These are phyloP conservation scores for Hypomecis punctinalis DNA, from an alignment of 2,888 invertebrate species.

Conservation along the genomic window DNA sequence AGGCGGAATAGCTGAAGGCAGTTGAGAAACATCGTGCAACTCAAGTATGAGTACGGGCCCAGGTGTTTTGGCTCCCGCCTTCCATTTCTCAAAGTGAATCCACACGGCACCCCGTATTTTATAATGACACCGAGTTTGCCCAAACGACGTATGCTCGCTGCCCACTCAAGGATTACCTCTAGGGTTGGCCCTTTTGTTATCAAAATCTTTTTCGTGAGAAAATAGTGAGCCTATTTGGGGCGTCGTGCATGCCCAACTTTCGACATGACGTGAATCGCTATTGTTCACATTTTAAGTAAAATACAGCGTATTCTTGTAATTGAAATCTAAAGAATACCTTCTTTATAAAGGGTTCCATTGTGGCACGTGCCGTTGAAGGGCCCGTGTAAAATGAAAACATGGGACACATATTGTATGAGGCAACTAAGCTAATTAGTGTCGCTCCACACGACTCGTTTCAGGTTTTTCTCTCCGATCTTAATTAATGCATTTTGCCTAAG, in stretches of 20 bases:
- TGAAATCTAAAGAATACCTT: conserved; percentile 7
- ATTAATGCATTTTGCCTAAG: conserved; percentile 72
- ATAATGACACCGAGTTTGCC: conserved; percentile 79
- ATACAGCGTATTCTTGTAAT: conserved; percentile 2
- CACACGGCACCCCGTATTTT: conserved; percentile 77
- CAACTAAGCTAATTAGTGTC: conserved; percentile 63
- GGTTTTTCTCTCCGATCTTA: conserved; percentile 66
- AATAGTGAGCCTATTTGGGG: conserved; percentile 40
- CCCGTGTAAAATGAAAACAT: conserved; percentile 30
- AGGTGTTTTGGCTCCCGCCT: conserved; percentile 72
- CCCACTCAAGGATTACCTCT: conserved; percentile 76
- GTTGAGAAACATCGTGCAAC: conserved; percentile 48
- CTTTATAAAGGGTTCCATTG: not conserved
- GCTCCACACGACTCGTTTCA: conserved; percentile 57
- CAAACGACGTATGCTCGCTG: conserved; percentile 77
- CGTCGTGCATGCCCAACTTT: conserved; percentile 29
- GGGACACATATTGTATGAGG: conserved; percentile 40
- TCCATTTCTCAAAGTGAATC: conserved; percentile 83
- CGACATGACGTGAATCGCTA: conserved; percentile 33
- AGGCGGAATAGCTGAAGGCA: conserved; percentile 51
- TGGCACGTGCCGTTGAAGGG: conserved; percentile 7
- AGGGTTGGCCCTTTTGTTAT: conserved; percentile 62
- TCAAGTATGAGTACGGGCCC: conserved; percentile 53
- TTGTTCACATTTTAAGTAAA: conserved; percentile 28
- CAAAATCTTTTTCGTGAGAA: conserved; percentile 53